Evolutionary conservation across 2,797 vertebrate species (phyloP).

Genomic region (Mormyrops boulengeri): DNA sequence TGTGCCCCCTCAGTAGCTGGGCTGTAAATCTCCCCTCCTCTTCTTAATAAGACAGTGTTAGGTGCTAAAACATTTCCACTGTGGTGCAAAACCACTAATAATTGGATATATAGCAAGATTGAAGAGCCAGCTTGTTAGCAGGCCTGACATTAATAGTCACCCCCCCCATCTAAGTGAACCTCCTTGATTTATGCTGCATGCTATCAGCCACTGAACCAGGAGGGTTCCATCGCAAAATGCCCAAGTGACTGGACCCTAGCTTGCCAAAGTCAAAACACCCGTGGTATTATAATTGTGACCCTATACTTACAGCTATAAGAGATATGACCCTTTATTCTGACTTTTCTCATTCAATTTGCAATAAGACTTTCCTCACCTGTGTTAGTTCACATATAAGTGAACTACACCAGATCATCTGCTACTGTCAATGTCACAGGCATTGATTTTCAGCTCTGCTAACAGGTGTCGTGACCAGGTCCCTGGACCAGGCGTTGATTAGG

Average conservation of each 20-base stretch:
- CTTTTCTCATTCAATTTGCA: background rate
- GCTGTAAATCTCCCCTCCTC: background rate
- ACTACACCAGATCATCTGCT: background rate
- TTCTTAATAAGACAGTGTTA: background rate
- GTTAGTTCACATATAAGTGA: background rate
- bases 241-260: background rate
- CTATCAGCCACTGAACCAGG: background rate
- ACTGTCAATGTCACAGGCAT: background rate
- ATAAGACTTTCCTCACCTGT: background rate
- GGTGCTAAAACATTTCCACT: background rate
- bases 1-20: background rate
- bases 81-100: background rate
- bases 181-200: background rate
- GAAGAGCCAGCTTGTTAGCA: background rate
- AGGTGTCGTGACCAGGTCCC: background rate
- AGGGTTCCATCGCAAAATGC: background rate
- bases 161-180: background rate
- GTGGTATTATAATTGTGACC: background rate
- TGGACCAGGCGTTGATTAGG: background rate
- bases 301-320: background rate
- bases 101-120: conserved; percentile 2
- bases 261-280: background rate
- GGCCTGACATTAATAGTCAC: background rate
- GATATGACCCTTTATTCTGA: background rate
- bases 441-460: background rate